Evolutionary conservation across 2,113 vertebrate genomes (phyloP), one percentile per base, ranked within the genome.

Genomic region (Toxotes chatareus): DNA sequence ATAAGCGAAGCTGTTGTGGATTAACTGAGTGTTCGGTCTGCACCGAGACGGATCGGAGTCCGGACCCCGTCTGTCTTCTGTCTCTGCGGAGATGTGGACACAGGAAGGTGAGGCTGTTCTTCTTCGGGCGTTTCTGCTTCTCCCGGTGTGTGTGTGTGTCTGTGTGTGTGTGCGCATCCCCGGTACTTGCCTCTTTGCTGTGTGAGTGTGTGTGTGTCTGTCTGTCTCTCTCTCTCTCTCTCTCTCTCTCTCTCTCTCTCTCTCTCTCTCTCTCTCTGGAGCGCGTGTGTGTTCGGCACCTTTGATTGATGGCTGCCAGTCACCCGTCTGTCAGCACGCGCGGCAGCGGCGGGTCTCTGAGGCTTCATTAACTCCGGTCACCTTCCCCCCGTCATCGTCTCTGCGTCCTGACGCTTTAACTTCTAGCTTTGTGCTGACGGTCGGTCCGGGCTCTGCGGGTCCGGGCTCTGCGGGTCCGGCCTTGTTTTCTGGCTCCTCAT

Each of bases 251-350:
- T 27, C 27, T 27, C 1, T 27, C 27, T 27, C 27, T 27, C 27
- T 27, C 27, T 27, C 27, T 27, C 27, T 27, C 27, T 27, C 27
- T 27, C 27, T 27, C 27, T 27, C 1, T 27, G 27, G 47, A 19
- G 49, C 49, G 49, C 7, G 49, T 7, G 67, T 7, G 27, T 74
- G 46, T 38, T 5, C 53, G 19, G 13, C 34, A 34, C 34, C 10
- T 65, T 7, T 73, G 72, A 89, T 40, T 69, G 86, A 79, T 44
- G 21, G 32, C 86, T 84, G 83, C 84, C 83, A 79, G 5, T 79
- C 69, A 82, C 1, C 14, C 14, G 31, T 19, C 17, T 19, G 1
- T n/a, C 10, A 27, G 69, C 64, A 40, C 23, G 67, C 74, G 44
- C 51, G 42, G 21, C 40, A 19, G 46, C 14, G 11, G 44, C 44